Evolutionary conservation across 1,140 invertebrate species (phyloP).

Genomic region (Zaprionus africanus): DNA sequence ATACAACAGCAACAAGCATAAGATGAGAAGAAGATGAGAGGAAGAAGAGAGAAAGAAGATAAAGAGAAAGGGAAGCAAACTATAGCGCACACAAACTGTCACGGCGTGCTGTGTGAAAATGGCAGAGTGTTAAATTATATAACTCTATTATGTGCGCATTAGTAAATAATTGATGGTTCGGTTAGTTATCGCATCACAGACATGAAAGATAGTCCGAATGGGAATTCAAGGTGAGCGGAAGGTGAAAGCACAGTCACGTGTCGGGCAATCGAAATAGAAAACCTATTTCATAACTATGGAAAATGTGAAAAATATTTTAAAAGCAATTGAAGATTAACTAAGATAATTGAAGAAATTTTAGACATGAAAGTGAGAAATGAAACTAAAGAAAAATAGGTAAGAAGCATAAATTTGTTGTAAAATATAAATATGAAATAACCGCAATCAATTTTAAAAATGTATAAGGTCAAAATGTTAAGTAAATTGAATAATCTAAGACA

Average conservation of each 20-base stretch:
- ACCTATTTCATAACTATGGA: not conserved
- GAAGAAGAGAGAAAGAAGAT: not conserved
- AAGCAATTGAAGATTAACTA: not conserved
- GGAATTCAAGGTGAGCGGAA: not conserved
- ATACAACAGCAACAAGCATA: conserved; percentile 4
- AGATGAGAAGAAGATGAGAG: not conserved
- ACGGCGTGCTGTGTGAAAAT: conserved; percentile 36
- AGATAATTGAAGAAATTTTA: too few species aligned
- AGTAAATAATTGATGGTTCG: conserved; percentile 68
- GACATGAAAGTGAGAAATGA: too few species aligned
- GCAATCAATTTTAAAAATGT: too few species aligned
- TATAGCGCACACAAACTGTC: conserved; percentile 34
- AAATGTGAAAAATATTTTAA: not conserved
- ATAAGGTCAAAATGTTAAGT: too few species aligned
- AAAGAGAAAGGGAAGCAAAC: not conserved
- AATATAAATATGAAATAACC: too few species aligned
- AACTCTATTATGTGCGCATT: conserved; percentile 75
- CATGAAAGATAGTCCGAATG: conserved; percentile 29
- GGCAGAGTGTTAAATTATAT: conserved; percentile 57
- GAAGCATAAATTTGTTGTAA: too few species aligned
- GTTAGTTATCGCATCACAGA: conserved; percentile 11
- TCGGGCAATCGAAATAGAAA: not conserved
- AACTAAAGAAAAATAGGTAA: too few species aligned
- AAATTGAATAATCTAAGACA: too few species aligned
- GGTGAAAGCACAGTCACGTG: not conserved